These are phyloP conservation scores for Chloebia gouldiae DNA, from an alignment of 2,113 vertebrate species.

Conservation along the genomic window DNA sequence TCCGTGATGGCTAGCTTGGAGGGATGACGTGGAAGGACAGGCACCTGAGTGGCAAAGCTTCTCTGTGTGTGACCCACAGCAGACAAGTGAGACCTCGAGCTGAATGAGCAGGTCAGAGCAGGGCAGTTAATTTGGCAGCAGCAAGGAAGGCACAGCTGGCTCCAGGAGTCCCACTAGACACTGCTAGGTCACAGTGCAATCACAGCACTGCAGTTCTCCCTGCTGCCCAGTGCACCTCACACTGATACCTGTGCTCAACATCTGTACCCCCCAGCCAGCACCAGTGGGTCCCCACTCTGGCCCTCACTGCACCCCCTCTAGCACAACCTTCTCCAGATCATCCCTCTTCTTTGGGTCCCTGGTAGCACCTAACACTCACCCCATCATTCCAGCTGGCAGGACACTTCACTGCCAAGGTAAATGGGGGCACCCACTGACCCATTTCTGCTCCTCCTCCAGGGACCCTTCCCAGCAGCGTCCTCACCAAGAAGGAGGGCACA, in stretches of 20 bases:
- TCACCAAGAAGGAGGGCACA: neutral
- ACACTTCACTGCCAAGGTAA: neutral
- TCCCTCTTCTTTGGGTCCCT: neutral
- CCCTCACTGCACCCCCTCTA: neutral
- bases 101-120: neutral
- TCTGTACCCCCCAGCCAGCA: neutral
- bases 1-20: rapidly evolving
- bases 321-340: neutral
- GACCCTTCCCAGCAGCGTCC: neutral
- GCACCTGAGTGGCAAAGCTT: neutral
- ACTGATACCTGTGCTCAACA: neutral
- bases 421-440: neutral
- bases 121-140: rapidly evolving
- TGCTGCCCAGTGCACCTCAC: neutral
- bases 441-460: constrained; percentile 12
- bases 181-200: neutral
- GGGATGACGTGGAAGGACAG: neutral
- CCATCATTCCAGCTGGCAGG: neutral
- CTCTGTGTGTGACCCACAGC: neutral
- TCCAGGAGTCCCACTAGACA: neutral
- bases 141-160: neutral
- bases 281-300: neutral
- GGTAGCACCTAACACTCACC: neutral
- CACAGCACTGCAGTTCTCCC: constrained; percentile 34
- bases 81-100: rapidly evolving